Percentiles rank a stretch among this genome's conserved stretches.
Conservation (phyloP, 2,113 vertebrate genomes). For the Daphoenositta chrysoptera region DNA sequence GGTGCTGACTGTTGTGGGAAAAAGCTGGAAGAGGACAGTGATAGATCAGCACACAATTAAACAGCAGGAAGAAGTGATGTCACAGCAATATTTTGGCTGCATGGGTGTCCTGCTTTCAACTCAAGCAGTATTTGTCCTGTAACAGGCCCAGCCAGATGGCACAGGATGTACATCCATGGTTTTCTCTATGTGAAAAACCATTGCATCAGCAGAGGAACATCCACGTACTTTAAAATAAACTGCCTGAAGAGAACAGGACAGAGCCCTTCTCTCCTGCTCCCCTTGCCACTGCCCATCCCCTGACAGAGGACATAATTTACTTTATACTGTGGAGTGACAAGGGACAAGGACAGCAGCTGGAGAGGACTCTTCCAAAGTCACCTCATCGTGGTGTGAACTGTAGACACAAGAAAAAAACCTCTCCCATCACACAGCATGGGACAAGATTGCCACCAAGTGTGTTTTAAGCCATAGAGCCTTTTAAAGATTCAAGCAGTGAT, state of each 20-base stretch:
- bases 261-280: not conserved
- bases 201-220: not conserved
- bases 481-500: not conserved
- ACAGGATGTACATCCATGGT: not conserved
- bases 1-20: fast-evolving
- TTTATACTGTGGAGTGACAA: not conserved
- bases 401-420: not conserved
- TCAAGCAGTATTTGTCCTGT: not conserved
- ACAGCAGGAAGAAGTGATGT: not conserved
- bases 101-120: not conserved
- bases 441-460: not conserved
- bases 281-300: not conserved
- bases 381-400: not conserved
- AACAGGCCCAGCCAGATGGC: not conserved
- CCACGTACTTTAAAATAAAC: not conserved
- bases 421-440: not conserved
- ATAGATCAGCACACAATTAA: not conserved
- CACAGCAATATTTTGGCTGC: not conserved
- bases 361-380: not conserved
- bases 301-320: not conserved
- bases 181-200: not conserved
- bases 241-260: not conserved
- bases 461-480: not conserved
- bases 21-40: not conserved
- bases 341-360: not conserved